These are phyloP conservation scores for Odontamblyopus lacepedii DNA, from an alignment of 2,797 vertebrate species.

Conservation along the genomic window DNA sequence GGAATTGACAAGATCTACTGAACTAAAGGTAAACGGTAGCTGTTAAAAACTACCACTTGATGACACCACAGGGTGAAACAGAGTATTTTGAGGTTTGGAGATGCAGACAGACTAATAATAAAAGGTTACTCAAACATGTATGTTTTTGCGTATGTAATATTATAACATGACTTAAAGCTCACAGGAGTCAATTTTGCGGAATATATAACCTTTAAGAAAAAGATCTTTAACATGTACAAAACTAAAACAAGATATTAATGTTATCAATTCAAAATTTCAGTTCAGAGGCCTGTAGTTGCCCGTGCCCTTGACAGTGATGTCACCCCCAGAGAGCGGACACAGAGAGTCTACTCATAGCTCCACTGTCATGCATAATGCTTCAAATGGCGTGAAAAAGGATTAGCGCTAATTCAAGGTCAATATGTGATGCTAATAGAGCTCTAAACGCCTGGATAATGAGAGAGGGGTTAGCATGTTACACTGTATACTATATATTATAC, in stretches of 20 bases:
- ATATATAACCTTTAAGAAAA: neutral
- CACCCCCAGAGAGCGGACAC: slow-evolving; percentile 26
- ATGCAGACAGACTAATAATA: too few species aligned
- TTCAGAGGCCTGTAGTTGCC: slow-evolving; percentile 15
- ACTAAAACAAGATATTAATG: too few species aligned
- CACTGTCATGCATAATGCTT: slow-evolving; percentile 12
- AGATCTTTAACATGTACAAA: neutral
- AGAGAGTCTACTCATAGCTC: slow-evolving; percentile 9
- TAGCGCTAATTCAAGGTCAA: slow-evolving; percentile 44
- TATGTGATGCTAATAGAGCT: slow-evolving; percentile 10
- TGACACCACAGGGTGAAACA: too few species aligned
- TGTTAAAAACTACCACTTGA: too few species aligned
- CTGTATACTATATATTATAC: neutral
- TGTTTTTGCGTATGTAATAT: too few species aligned
- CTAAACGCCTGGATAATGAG: slow-evolving; percentile 8
- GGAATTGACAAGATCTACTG: too few species aligned
- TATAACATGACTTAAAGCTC: too few species aligned
- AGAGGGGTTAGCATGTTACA: slow-evolving; percentile 9
- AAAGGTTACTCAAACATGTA: too few species aligned
- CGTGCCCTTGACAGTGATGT: slow-evolving; percentile 39
- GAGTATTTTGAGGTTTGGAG: too few species aligned
- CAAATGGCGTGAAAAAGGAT: slow-evolving; percentile 36
- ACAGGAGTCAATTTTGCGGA: too few species aligned
- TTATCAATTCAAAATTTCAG: neutral
- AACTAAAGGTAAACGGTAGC: too few species aligned